Conservation (phyloP, 2,888 invertebrate genomes). For the Catocala nupta region DNA sequence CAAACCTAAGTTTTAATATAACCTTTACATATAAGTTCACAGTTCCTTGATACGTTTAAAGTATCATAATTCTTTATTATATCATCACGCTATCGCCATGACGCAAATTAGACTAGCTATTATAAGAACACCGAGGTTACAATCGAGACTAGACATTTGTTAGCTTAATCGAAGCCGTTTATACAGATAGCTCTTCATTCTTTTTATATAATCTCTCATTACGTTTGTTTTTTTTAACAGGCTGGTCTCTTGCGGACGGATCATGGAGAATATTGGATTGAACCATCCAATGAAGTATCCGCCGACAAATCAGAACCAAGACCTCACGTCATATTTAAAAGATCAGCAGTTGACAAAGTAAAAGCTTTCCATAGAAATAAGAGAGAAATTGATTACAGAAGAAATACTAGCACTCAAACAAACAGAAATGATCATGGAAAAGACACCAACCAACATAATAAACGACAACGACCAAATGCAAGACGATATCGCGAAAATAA, state of each 20-base stretch:
- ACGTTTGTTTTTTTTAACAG: conserved; percentile 73
- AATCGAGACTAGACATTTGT: conserved; percentile 34
- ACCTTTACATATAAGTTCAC: conserved; percentile 41
- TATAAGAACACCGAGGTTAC: conserved; percentile 38
- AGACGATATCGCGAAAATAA: conserved; percentile 86
- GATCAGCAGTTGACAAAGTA: conserved; percentile 88
- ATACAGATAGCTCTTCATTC: conserved; percentile 31
- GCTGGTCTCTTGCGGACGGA: conserved; percentile 90
- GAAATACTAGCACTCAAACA: conserved; percentile 56
- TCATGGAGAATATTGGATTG: conserved; percentile 90
- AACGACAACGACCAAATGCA: conserved; percentile 73
- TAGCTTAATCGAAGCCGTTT: conserved; percentile 45
- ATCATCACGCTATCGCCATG: conserved; percentile 42
- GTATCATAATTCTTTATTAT: conserved; percentile 40
- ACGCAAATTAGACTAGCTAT: conserved; percentile 45
- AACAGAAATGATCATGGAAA: conserved; percentile 65
- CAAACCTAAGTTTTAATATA: conserved; percentile 19
- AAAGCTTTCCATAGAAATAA: conserved; percentile 76
- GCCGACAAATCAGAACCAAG: conserved; percentile 76
- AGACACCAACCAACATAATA: conserved; percentile 50
- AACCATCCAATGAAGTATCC: conserved; percentile 88
- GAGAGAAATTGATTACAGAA: conserved; percentile 64
- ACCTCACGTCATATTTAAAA: conserved; percentile 90
- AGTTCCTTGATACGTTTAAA: conserved; percentile 38
- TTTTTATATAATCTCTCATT: conserved; percentile 29